phyloP scores from a whole-genome alignment of 1,140 invertebrate species.

The Procambarus clarkii region DNA sequence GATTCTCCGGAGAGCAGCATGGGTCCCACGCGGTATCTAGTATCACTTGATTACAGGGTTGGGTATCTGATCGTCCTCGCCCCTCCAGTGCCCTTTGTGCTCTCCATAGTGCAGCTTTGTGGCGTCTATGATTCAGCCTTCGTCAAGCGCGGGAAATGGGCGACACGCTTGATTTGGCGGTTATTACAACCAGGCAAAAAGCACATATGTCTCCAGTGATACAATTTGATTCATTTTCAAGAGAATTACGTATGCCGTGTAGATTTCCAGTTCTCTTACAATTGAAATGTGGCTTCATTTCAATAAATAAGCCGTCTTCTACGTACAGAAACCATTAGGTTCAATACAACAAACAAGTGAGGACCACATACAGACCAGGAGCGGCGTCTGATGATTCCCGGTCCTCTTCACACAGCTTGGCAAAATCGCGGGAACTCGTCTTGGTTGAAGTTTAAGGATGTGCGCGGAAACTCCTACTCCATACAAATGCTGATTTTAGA shows the following conservation, averaged over 20 bases:
- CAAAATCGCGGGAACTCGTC: background rate
- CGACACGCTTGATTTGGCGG: conserved; percentile 44
- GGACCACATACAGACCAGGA: background rate
- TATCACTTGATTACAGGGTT: conserved; percentile 69
- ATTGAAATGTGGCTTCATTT: background rate
- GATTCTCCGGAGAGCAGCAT: background rate
- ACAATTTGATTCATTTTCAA: conserved; percentile 2
- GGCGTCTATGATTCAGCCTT: conserved; percentile 44
- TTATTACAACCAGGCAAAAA: conserved; percentile 13
- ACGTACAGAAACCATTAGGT: background rate
- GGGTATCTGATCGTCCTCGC: conserved; percentile 65
- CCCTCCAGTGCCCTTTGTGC: conserved; percentile 47
- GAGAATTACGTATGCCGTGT: background rate
- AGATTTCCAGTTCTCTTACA: background rate
- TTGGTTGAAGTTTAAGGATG: background rate
- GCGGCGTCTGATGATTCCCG: background rate
- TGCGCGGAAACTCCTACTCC: background rate
- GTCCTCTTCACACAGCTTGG: background rate
- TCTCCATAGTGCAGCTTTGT: conserved; percentile 51
- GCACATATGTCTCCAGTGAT: conserved; percentile 17
- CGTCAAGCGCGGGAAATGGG: conserved; percentile 49
- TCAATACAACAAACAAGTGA: background rate
- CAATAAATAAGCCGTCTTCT: background rate
- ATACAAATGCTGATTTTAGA: background rate
- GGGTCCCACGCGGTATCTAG: conserved; percentile 51